These are phyloP conservation scores for Leucoraja ocellata DNA, from an alignment of 2,797 vertebrate species.

Conservation along the genomic window DNA sequence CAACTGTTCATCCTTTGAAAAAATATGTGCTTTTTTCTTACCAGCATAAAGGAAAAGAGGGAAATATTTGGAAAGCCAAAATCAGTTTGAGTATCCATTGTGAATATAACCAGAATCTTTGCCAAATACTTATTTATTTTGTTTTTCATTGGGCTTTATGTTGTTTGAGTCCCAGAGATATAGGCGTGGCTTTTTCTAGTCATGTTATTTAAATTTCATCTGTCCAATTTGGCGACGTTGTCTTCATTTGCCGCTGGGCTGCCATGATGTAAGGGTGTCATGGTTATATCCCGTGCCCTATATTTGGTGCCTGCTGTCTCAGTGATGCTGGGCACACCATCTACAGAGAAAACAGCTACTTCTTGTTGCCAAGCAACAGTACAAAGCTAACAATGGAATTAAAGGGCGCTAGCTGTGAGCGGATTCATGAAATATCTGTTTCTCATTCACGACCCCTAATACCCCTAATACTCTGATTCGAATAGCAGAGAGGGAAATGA, in stretches of 20 bases:
- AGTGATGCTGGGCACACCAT: neutral
- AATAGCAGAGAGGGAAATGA: too few relatives aligned
- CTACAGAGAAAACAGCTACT: neutral
- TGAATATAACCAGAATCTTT: constrained; percentile 15
- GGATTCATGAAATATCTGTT: neutral
- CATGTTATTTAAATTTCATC: neutral
- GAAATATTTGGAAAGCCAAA: neutral
- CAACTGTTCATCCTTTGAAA: neutral
- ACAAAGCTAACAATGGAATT: neutral
- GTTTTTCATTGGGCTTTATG: neutral
- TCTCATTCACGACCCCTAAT: neutral
- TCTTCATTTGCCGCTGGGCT: neutral
- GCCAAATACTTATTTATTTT: neutral
- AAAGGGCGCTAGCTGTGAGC: neutral
- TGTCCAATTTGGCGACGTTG: neutral
- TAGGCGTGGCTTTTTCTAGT: neutral
- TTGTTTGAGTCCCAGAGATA: neutral
- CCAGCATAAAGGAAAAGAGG: neutral
- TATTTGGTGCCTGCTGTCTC: neutral
- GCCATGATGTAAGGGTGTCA: neutral
- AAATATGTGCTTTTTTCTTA: neutral
- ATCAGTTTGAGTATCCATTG: neutral
- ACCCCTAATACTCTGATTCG: too few relatives aligned
- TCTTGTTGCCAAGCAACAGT: neutral
- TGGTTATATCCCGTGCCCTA: neutral